A percentile compares a stretch with the other conserved stretches of the same genome.
Conservation (phyloP, 2,797 vertebrate genomes). For the Chelmon rostratus region DNA sequence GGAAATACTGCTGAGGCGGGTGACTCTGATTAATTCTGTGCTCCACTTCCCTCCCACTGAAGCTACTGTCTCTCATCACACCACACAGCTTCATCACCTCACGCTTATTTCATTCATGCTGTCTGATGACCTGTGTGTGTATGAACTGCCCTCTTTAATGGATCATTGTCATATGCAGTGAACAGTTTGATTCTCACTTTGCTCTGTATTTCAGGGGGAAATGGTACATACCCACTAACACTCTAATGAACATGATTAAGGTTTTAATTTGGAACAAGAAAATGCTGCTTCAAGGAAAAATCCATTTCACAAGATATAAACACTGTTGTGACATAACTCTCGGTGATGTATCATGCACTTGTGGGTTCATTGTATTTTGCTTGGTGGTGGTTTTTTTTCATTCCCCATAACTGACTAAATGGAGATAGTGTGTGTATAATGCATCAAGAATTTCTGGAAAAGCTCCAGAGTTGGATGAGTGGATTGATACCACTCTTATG, state of each 20-base stretch:
- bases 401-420: not conserved
- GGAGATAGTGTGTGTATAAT: constrained; percentile 4
- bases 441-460: not conserved
- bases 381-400: not conserved
- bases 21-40: constrained; percentile 38
- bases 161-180: constrained; percentile 13
- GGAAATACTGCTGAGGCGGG: constrained; percentile 22
- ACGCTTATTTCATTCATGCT: constrained; percentile 55
- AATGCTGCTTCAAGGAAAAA: constrained; percentile 11
- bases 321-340: not conserved
- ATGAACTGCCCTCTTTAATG: not conserved
- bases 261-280: constrained; percentile 22
- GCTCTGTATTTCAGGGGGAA: constrained; percentile 26
- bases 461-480: not conserved
- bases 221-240: constrained; percentile 24
- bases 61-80: constrained; percentile 68
- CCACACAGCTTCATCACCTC: constrained; percentile 42
- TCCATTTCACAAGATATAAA: constrained; percentile 9
- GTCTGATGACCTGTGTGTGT: constrained; percentile 36
- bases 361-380: not conserved
- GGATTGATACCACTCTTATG: too few species aligned
- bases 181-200: constrained; percentile 17
- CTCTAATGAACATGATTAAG: constrained; percentile 24
- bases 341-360: constrained; percentile 1
- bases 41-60: constrained; percentile 56